Conservation (phyloP, 2,888 invertebrate genomes). For the Philhelius pedissequus region DNA sequence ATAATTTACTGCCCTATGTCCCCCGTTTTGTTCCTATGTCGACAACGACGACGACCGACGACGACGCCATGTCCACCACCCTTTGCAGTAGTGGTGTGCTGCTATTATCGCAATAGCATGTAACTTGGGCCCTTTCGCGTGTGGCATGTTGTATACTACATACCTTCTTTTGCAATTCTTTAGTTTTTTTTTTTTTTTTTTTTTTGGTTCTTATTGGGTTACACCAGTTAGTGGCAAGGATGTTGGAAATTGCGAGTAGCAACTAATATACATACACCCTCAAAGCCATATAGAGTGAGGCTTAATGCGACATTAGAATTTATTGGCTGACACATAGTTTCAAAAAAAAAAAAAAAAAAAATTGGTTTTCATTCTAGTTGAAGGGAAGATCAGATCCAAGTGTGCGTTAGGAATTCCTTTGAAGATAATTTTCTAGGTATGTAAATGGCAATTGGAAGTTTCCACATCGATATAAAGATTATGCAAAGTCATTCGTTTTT, state of each 20-base stretch:
- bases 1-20: conserved; percentile 78
- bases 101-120: conserved; percentile 57
- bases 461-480: neutral
- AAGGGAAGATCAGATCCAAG: neutral
- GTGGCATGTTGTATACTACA: neutral
- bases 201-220: conserved; percentile 33
- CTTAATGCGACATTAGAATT: conserved; percentile 62
- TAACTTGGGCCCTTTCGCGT: conserved; percentile 47
- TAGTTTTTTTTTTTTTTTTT: neutral
- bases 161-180: conserved; percentile 27
- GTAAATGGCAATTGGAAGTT: neutral
- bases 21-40: neutral
- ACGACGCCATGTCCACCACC: conserved; percentile 28
- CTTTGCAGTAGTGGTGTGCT: conserved; percentile 35
- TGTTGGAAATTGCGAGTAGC: conserved; percentile 32
- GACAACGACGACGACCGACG: neutral
- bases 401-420: neutral
- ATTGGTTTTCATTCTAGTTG: neutral
- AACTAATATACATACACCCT: conserved; percentile 8
- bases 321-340: conserved; percentile 58
- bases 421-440: neutral
- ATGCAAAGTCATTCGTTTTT: neutral
- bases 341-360: neutral
- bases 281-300: conserved; percentile 31
- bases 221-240: conserved; percentile 27